Base-by-base conservation (phyloP, 30 jellyfish, hydroid and myxozoan species). In the Morbakka virulenta region DNA sequence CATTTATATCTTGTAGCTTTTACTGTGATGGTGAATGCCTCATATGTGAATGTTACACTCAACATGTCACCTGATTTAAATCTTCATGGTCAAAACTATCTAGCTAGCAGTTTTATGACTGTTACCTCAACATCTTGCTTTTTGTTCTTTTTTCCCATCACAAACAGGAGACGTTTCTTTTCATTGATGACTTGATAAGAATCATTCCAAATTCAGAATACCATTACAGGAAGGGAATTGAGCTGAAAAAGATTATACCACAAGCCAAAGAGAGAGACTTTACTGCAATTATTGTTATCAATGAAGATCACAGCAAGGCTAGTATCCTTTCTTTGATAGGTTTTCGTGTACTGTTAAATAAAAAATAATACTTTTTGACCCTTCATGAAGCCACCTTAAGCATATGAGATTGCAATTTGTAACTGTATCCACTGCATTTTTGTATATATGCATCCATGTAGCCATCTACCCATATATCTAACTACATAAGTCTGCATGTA, bases 261-360 rank as follows among this genome's bases (percentile, higher is more conserved):
- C 76, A 89, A 63, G 98, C 98, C 50, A 66, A 74, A 1, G 95
- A 83, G 64, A 68, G 69, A n/a, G 98, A 84, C 28, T 90, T 83
- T 65, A 90, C 98, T 6, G 96, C 71, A 31, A 79, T 90, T 24
- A 74, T 90, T 2, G 87, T 90, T 32, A 62, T 90, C 52, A 85
- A 85, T 67, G 98, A 90, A 84, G 98, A 90, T 51, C 84, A 80
- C 13, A 90, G 84, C 63, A 78, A 71, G 63, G 95, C 96, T 65
- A 90, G 96, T 90, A 84, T 78, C 95, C 87, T 83, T 73, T 64
- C 50, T 2, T 2, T 0, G 29, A 34, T 1, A 31, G 28, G 11
- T 26, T 6, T 64, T 20, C 9, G 3, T 24, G 26, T 23, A 25
- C n/a, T 25, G 31, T 24, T 2, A 9, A 64, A 24, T 64, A 2